Evolutionary conservation across 2,797 vertebrate genomes (phyloP).

Genomic region (Hoplostethus mediterraneus): DNA sequence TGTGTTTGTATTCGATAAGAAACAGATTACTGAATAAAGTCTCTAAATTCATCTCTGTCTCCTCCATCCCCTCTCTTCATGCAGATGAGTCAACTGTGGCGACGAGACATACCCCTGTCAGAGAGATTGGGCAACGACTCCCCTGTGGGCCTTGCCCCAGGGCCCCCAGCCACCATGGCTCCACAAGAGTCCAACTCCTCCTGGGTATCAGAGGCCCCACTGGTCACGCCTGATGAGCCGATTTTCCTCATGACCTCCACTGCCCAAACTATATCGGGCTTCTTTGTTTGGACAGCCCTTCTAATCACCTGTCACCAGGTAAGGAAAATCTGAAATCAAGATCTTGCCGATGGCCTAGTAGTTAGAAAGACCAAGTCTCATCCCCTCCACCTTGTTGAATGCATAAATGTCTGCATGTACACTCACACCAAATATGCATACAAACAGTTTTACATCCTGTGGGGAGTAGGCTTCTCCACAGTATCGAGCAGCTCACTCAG

Average conservation of each 20-base stretch:
- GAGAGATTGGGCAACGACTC: constrained; percentile 83
- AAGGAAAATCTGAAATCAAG: constrained; percentile 37
- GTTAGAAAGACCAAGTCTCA: neutral
- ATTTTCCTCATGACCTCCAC: constrained; percentile 96
- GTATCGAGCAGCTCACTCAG: no score
- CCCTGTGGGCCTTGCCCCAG: constrained; percentile 76
- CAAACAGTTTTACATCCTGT: neutral
- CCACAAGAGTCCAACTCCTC: constrained; percentile 84
- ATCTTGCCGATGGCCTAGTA: neutral
- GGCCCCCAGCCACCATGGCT: constrained; percentile 77
- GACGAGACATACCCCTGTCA: constrained; percentile 69
- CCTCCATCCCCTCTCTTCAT: neutral
- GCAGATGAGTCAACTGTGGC: constrained; percentile 78
- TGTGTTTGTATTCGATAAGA: neutral
- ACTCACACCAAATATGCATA: no score
- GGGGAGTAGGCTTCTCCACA: no score
- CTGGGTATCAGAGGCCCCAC: constrained; percentile 84
- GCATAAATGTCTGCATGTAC: no score
- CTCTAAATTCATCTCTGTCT: neutral
- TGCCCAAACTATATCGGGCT: constrained; percentile 93
- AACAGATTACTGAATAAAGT: neutral
- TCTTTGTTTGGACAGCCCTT: constrained; percentile 97
- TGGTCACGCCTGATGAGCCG: constrained; percentile 88
- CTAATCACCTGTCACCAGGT: constrained; percentile 98
- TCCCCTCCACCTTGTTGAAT: neutral